Evolutionary conservation across 2,888 invertebrate species (phyloP).

Genomic region (Aphidius colemani): DNA sequence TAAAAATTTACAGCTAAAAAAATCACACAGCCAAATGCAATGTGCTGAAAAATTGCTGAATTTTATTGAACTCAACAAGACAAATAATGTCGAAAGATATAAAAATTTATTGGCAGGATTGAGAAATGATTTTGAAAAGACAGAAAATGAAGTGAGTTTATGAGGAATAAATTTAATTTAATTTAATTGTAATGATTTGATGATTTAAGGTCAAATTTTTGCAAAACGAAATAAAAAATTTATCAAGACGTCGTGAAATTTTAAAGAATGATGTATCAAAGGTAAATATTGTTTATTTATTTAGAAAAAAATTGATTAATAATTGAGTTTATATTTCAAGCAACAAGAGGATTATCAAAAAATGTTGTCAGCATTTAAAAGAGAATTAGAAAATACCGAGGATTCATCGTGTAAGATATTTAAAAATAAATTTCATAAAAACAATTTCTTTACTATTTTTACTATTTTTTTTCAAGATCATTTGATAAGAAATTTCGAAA

Average conservation of each 20-base stretch:
- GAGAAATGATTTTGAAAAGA: constrained; percentile 43
- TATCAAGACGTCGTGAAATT: constrained; percentile 38
- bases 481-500: too few relatives aligned
- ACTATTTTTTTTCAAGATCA: too few relatives aligned
- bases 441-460: too few relatives aligned
- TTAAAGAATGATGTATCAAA: constrained; percentile 39
- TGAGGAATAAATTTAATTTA: background rate
- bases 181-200: background rate
- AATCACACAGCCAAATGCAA: constrained; percentile 35
- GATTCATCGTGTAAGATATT: too few relatives aligned
- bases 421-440: too few relatives aligned
- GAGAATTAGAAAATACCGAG: constrained; percentile 25
- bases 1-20: constrained; percentile 28
- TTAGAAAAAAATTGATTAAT: background rate
- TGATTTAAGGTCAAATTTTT: constrained; percentile 36
- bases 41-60: constrained; percentile 37
- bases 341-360: constrained; percentile 39
- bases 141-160: constrained; percentile 42
- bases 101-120: constrained; percentile 40
- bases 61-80: constrained; percentile 38
- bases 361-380: constrained; percentile 36
- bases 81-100: constrained; percentile 35
- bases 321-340: constrained; percentile 25
- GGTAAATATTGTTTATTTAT: constrained; percentile 30
- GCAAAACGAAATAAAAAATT: constrained; percentile 36